phyloP scores from a whole-genome alignment of 2,113 vertebrate genomes.

The Muntiacus muntjak region DNA sequence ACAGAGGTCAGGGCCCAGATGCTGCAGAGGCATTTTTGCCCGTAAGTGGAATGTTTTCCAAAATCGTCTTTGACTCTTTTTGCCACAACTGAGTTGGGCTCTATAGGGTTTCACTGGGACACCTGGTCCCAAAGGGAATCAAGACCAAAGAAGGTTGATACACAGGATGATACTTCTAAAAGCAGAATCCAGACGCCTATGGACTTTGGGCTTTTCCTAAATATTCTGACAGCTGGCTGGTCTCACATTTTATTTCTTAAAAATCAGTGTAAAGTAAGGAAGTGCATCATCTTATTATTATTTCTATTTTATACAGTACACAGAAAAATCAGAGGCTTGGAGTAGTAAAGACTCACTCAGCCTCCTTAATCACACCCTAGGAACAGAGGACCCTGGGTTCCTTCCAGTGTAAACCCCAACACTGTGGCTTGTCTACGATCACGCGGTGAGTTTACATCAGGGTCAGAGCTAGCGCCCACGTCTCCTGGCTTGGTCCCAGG shows the following conservation, averaged over 20 bases:
- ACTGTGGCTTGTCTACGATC: background rate
- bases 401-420: background rate
- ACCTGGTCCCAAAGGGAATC: background rate
- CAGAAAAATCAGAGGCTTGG: background rate
- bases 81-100: background rate
- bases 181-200: background rate
- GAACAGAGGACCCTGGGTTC: background rate
- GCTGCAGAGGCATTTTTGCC: constrained; percentile 7
- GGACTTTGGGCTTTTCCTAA: background rate
- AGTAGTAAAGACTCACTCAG: background rate
- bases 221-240: background rate
- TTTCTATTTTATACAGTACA: background rate
- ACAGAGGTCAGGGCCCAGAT: background rate
- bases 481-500: background rate
- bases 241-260: background rate
- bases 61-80: background rate
- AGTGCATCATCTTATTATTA: background rate
- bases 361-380: background rate
- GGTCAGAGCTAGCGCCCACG: background rate
- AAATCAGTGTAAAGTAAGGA: background rate
- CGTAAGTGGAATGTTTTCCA: background rate
- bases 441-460: background rate
- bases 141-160: background rate
- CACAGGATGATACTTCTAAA: background rate
- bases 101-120: background rate